Evolutionary conservation across 2,797 vertebrate species (phyloP).

Genomic region (Semotilus atromaculatus): DNA sequence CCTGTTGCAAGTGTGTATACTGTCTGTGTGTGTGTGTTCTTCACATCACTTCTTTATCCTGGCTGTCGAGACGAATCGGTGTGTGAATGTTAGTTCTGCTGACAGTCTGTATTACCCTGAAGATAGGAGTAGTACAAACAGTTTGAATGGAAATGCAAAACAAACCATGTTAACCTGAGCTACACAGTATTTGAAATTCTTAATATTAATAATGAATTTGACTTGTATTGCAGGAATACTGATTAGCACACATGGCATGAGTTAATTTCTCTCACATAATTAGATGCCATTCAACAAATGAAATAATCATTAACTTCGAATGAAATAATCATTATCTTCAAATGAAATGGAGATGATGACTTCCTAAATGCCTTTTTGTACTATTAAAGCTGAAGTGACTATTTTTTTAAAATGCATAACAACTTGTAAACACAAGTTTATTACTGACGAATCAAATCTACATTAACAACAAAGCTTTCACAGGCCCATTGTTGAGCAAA

Average conservation of each 20-base stretch:
- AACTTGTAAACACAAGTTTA: neutral
- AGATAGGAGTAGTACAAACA: constrained; percentile 8
- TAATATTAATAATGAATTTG: neutral
- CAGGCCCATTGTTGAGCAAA: neutral
- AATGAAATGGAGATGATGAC: neutral
- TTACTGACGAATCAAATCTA: neutral
- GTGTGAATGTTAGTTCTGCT: constrained; percentile 30
- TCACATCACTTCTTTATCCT: constrained; percentile 24
- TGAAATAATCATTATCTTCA: neutral
- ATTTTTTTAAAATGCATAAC: neutral
- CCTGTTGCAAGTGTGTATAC: constrained; percentile 11
- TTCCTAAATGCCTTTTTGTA: neutral
- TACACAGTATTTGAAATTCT: neutral
- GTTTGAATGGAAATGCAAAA: constrained; percentile 5
- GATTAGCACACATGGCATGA: neutral
- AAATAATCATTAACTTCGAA: neutral
- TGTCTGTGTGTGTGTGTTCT: constrained; percentile 40
- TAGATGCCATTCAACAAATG: neutral
- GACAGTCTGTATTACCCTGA: constrained; percentile 17
- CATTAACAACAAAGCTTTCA: neutral
- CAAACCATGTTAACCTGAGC: neutral
- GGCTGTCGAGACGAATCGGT: constrained; percentile 19
- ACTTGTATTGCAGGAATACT: neutral
- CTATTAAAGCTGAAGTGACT: neutral
- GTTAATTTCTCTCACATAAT: neutral